phyloP scores from a whole-genome alignment of 1,140 invertebrate genomes.

The Eurosta solidaginis region DNA sequence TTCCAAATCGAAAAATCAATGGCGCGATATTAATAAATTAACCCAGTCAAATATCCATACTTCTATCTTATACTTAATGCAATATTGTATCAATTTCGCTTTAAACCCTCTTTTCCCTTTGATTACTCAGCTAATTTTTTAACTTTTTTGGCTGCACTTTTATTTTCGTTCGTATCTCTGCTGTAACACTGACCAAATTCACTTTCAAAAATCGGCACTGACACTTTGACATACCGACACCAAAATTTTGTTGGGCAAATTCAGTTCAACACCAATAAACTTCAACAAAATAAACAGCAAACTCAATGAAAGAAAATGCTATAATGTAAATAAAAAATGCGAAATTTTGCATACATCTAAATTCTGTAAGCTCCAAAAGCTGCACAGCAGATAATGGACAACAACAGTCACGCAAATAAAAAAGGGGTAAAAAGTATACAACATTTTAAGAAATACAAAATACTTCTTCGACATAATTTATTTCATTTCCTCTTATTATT shows the following conservation, averaged over 20 bases:
- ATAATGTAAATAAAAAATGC: not conserved
- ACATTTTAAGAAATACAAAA: not conserved
- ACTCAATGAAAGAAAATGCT: not conserved
- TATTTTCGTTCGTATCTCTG: not conserved
- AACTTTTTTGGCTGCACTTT: not conserved
- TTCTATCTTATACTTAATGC: too few species aligned
- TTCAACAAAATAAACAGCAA: not conserved
- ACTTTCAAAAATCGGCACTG: conserved; percentile 16
- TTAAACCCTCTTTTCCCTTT: too few species aligned
- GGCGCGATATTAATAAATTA: too few species aligned
- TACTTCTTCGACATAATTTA: not conserved
- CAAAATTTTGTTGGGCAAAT: not conserved
- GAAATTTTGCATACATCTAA: not conserved
- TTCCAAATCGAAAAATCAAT: too few species aligned
- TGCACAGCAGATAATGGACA: not conserved
- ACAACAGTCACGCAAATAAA: not conserved
- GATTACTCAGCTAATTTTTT: not conserved
- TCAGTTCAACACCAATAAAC: not conserved
- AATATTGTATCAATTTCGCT: too few species aligned
- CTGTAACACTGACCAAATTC: not conserved
- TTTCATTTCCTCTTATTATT: conserved; percentile 16
- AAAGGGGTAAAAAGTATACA: not conserved
- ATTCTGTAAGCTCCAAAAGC: not conserved
- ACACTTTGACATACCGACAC: conserved; percentile 8
- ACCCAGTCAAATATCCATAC: too few species aligned